These are phyloP conservation scores for Sylvilagus floridanus DNA, from an alignment of 2,797 vertebrate species.

Conservation along the genomic window DNA sequence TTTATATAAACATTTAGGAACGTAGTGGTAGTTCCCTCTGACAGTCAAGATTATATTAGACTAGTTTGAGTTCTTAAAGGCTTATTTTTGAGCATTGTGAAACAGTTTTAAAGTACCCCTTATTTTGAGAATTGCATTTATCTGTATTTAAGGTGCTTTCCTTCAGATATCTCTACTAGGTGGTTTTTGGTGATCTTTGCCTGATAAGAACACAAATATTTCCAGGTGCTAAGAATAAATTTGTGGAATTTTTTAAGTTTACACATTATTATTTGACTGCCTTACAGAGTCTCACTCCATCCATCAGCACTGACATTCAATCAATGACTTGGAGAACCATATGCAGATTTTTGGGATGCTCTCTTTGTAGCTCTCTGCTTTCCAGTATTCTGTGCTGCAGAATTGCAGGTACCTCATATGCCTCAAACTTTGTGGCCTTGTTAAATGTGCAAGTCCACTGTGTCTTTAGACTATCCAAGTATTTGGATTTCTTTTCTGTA, in stretches of 20 bases:
- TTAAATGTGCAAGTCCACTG: no score
- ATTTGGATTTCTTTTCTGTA: background rate
- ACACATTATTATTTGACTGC: background rate
- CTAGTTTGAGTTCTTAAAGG: background rate
- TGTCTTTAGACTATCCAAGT: no score
- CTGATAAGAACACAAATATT: background rate
- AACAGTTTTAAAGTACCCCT: background rate
- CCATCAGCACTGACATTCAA: background rate
- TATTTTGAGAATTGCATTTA: background rate
- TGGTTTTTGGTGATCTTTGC: background rate
- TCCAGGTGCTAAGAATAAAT: background rate
- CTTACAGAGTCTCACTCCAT: background rate
- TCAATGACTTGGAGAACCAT: background rate
- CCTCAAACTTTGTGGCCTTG: background rate
- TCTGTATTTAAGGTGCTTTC: background rate
- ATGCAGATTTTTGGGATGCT: background rate
- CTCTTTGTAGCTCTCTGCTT: background rate
- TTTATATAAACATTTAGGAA: background rate
- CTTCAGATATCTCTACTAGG: background rate
- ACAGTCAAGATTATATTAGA: background rate
- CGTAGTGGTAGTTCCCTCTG: background rate
- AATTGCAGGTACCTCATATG: background rate
- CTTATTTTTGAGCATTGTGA: background rate
- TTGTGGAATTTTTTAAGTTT: background rate
- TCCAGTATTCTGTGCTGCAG: background rate